Conservation (phyloP, 2,797 vertebrate genomes). For the Gymnothorax reevesii region DNA sequence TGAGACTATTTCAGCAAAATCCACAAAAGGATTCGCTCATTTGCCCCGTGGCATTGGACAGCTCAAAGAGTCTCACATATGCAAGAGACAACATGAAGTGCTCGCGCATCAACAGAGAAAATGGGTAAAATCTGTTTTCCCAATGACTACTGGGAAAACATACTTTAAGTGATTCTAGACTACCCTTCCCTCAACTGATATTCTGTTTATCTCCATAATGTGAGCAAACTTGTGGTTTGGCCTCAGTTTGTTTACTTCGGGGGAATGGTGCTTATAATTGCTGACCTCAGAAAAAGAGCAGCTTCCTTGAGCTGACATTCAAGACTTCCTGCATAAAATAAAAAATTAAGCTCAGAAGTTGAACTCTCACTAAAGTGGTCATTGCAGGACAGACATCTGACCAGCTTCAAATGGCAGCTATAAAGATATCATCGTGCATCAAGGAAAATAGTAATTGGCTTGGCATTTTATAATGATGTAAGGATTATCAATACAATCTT, state of each 20-base stretch:
- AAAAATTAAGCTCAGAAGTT: not conserved
- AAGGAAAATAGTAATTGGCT: not conserved
- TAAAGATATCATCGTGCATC: not conserved
- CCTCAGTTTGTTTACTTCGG: not conserved
- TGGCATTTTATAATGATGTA: conserved; percentile 23
- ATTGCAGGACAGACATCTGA: not conserved
- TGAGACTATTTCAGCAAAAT: no score
- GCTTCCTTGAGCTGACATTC: not conserved
- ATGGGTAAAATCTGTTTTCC: not conserved
- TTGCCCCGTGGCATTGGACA: no score
- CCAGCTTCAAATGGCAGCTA: not conserved
- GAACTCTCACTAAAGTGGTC: not conserved
- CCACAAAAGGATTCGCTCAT: not conserved
- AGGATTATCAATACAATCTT: conserved; percentile 18
- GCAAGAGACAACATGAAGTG: no score
- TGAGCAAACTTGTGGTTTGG: not conserved
- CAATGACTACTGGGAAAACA: no score
- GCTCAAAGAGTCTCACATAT: no score
- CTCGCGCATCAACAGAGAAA: not conserved
- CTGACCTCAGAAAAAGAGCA: not conserved
- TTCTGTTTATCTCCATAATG: not conserved
- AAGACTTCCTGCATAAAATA: not conserved
- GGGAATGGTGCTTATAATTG: not conserved
- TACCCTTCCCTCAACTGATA: not conserved
- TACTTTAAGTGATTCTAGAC: not conserved